These are phyloP conservation scores for Spodoptera frugiperda DNA, from an alignment of 1,140 invertebrate genomes.

Conservation along the genomic window DNA sequence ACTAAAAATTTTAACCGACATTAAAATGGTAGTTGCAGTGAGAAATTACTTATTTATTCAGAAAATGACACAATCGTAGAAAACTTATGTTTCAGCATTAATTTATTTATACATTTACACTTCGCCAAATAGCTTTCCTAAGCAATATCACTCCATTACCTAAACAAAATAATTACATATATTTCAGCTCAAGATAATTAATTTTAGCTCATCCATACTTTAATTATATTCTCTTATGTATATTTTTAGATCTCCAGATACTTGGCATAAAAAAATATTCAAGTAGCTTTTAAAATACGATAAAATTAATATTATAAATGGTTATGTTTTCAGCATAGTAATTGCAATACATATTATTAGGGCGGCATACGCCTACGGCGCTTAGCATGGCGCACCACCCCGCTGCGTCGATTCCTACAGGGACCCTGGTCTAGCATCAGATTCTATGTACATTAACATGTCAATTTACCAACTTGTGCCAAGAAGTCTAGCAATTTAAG, in stretches of 20 bases:
- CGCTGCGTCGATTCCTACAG: not conserved
- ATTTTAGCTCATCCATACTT: constrained; percentile 60
- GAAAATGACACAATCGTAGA: constrained; percentile 67
- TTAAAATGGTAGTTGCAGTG: not conserved
- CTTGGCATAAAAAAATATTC: constrained; percentile 54
- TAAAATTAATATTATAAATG: constrained; percentile 41
- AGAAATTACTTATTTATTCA: constrained; percentile 55
- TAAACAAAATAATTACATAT: constrained; percentile 72
- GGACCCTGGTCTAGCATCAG: not conserved
- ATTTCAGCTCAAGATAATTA: constrained; percentile 61
- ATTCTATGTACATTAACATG: constrained; percentile 8
- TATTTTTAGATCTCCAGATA: constrained; percentile 59
- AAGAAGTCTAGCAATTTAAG: not conserved
- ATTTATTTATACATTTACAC: constrained; percentile 82
- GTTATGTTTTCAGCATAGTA: constrained; percentile 40
- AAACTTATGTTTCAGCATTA: constrained; percentile 72
- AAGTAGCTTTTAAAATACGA: constrained; percentile 45
- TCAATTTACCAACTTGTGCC: not conserved
- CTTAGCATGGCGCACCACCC: not conserved
- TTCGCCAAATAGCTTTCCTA: constrained; percentile 73
- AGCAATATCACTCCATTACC: constrained; percentile 71
- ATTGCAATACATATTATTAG: constrained; percentile 23
- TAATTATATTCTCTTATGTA: constrained; percentile 49
- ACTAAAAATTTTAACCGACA: not conserved
- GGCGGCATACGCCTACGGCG: not conserved